Conservation (phyloP, 2,888 invertebrate genomes). For the Capitulum mitella region DNA sequence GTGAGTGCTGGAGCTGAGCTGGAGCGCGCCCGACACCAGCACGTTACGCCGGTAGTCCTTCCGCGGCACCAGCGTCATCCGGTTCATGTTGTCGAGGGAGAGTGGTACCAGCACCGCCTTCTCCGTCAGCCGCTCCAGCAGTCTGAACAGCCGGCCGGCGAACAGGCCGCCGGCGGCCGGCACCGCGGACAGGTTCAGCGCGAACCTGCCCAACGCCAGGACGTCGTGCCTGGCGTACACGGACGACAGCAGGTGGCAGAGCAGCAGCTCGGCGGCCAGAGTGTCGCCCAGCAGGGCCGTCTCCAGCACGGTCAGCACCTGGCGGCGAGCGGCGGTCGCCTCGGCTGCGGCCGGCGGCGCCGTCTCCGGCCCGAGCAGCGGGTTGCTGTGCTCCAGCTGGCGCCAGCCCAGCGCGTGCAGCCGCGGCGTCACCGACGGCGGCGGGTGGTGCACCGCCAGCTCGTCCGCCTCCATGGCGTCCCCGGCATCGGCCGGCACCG, state of each 20-base stretch:
- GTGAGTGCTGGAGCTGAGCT: constrained; percentile 71
- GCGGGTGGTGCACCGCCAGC: constrained; percentile 63
- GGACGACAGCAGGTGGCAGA: constrained; percentile 74
- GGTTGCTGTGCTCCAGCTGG: constrained; percentile 60
- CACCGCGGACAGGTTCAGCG: constrained; percentile 57
- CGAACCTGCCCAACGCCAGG: constrained; percentile 69
- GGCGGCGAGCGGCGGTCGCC: constrained; percentile 48
- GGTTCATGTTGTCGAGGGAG: constrained; percentile 71
- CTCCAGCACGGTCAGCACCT: constrained; percentile 64
- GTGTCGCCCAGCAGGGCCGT: constrained; percentile 72
- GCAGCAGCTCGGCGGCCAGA: constrained; percentile 75
- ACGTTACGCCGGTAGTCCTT: constrained; percentile 79
- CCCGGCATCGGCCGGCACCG: constrained; percentile 8
- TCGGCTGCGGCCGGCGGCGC: constrained; percentile 50
- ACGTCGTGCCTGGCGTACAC: constrained; percentile 69
- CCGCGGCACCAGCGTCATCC: constrained; percentile 63
- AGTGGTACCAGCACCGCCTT: constrained; percentile 73
- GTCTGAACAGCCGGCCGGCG: constrained; percentile 58
- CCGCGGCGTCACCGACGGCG: constrained; percentile 71
- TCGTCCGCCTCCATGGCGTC: constrained; percentile 50
- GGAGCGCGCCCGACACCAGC: constrained; percentile 70
- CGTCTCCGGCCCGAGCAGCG: constrained; percentile 46
- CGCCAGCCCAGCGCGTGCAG: constrained; percentile 65
- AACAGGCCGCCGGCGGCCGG: background rate
- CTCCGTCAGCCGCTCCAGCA: constrained; percentile 61